A percentile compares a stretch with the other conserved stretches of the same genome.
Evolutionary conservation across 2,113 vertebrate species (phyloP).

Genomic region (Cromileptes altivelis): DNA sequence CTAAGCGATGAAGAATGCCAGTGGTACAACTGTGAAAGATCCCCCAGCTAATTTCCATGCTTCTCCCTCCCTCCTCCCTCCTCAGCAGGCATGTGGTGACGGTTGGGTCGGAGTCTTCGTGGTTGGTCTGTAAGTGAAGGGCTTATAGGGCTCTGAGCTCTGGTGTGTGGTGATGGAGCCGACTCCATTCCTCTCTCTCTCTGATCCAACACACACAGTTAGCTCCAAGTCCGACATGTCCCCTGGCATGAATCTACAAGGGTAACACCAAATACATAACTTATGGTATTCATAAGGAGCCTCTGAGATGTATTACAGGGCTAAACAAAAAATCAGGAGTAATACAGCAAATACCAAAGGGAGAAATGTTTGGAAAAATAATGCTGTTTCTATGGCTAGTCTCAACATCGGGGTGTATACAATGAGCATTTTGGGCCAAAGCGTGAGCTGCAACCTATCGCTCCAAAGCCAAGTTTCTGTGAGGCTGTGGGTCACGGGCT

Average conservation of each 20-base stretch:
- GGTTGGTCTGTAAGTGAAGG: conserved; percentile 76
- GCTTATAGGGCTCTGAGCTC: conserved; percentile 61
- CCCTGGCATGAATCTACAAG: conserved; percentile 47
- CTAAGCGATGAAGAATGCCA: conserved; percentile 55
- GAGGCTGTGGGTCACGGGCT: conserved; percentile 4
- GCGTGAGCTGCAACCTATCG: conserved; percentile 30
- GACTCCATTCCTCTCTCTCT: conserved; percentile 48
- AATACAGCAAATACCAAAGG: conserved; percentile 27
- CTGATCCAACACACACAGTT: conserved; percentile 67
- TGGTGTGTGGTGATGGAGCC: conserved; percentile 62
- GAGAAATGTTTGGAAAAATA: conserved; percentile 39
- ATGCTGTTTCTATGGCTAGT: conserved; percentile 31
- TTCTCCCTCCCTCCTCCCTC: conserved; percentile 31
- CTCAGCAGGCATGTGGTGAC: conserved; percentile 64
- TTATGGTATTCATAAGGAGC: conserved; percentile 65
- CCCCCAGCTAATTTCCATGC: conserved; percentile 68
- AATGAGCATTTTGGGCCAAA: conserved; percentile 36
- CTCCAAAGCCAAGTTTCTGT: conserved; percentile 13
- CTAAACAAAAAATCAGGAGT: conserved; percentile 44
- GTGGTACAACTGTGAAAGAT: conserved; percentile 62
- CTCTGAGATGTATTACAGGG: conserved; percentile 40
- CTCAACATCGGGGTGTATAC: conserved; percentile 35
- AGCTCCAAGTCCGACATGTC: conserved; percentile 53
- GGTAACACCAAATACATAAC: conserved; percentile 62
- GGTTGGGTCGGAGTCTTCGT: conserved; percentile 59